Evolutionary conservation across 2,113 vertebrate species (phyloP).

Genomic region (Anoplopoma fimbria): DNA sequence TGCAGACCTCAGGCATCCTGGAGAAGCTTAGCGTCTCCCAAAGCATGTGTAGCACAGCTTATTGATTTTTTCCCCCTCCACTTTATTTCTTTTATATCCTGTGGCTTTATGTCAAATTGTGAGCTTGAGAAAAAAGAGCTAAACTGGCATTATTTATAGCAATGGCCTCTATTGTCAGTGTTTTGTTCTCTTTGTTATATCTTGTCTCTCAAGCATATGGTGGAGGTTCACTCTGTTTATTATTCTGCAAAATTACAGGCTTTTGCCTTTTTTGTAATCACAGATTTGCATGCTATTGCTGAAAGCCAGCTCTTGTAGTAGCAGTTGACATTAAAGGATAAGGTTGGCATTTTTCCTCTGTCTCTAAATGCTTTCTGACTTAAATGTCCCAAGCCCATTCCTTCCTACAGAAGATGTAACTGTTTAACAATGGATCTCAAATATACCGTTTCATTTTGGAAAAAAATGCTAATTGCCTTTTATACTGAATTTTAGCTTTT

Average conservation of each 20-base stretch:
- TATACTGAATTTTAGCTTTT: not conserved
- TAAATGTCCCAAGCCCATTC: not conserved
- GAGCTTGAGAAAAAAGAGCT: slow-evolving; percentile 45
- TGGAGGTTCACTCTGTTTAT: not conserved
- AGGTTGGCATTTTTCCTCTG: not conserved
- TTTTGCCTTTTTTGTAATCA: slow-evolving; percentile 14
- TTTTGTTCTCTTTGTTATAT: slow-evolving; percentile 27
- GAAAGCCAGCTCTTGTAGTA: slow-evolving; percentile 11
- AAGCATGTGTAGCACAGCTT: slow-evolving; percentile 47
- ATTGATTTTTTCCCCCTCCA: slow-evolving; percentile 54
- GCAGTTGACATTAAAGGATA: slow-evolving; percentile 5
- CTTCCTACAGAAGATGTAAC: not conserved
- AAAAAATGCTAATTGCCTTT: not conserved
- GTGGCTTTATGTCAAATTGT: slow-evolving; percentile 65
- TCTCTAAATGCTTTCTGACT: not conserved
- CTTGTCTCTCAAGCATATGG: slow-evolving; percentile 8
- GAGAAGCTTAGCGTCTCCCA: slow-evolving; percentile 47
- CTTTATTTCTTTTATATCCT: slow-evolving; percentile 60
- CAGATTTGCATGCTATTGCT: not conserved
- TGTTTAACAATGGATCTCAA: not conserved
- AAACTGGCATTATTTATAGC: slow-evolving; percentile 54
- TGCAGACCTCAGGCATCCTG: slow-evolving; percentile 50
- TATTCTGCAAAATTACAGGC: slow-evolving; percentile 1
- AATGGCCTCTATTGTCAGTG: slow-evolving; percentile 13
- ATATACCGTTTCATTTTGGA: not conserved